Conservation (phyloP, 2,113 vertebrate species). For the Thalassoma bifasciatum region DNA sequence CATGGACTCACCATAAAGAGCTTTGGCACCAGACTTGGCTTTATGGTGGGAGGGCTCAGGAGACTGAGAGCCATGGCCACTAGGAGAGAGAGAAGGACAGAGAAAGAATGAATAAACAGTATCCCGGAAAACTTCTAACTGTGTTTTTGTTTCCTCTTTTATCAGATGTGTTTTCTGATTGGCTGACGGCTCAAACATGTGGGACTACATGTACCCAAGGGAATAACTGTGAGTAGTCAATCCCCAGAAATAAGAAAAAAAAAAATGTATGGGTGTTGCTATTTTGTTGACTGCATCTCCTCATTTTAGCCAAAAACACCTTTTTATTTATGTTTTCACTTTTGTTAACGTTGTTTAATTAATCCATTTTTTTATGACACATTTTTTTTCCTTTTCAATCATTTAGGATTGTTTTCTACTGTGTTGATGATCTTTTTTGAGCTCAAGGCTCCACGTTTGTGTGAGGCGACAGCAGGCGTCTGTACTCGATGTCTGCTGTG, state of each 20-base stretch:
- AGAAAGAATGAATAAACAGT: neutral
- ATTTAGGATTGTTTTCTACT: too few species aligned
- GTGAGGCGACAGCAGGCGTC: neutral
- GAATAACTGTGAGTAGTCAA: neutral
- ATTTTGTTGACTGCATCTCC: too few species aligned
- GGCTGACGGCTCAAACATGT: neutral
- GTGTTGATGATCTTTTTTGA: too few species aligned
- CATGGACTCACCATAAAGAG: slow-evolving; percentile 72
- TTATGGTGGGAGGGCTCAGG: slow-evolving; percentile 63
- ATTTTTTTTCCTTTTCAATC: too few species aligned
- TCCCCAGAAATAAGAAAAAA: too few species aligned
- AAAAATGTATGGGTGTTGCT: too few species aligned
- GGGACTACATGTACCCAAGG: neutral
- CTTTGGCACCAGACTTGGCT: slow-evolving; percentile 75
- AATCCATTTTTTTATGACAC: too few species aligned
- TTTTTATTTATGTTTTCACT: too few species aligned
- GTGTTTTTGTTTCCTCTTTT: neutral
- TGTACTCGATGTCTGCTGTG: neutral
- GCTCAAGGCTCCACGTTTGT: neutral
- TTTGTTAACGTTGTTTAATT: too few species aligned
- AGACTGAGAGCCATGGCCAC: slow-evolving; percentile 67
- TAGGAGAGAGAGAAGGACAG: slow-evolving; percentile 31
- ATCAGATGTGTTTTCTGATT: neutral
- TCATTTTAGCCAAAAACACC: too few species aligned
- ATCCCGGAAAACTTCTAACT: neutral